Evolutionary conservation across 1,140 invertebrate genomes (phyloP), one percentile per base, ranked within the genome.

Genomic region (Drosophila athabasca): DNA sequence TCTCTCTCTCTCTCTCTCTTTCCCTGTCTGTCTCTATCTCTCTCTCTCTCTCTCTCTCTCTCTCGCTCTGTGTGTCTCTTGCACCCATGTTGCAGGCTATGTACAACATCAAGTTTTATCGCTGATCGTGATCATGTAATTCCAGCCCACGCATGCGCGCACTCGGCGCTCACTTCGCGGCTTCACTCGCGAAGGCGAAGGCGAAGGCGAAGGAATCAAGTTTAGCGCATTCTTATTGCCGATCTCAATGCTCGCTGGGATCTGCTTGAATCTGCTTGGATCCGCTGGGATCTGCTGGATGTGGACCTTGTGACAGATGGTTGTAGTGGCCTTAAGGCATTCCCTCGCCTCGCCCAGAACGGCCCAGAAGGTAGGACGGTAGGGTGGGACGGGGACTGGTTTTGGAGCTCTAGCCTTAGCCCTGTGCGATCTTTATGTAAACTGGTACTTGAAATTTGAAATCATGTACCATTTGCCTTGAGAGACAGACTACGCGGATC

Each of bases 71-170:
- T 55, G 17, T 8, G 45, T 55, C 45, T 19, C 44, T 50, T 44
- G 48, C 67, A 44, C 44, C 53, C 64, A 79, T 84, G 80, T 84
- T 67, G 62, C 67, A 48, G 60, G 71, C 79, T 88, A 88, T 89
- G 84, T 88, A 83, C 87, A 90, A 90, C 88, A 90, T 90, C 88
- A 90, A 90, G 89, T 90, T 90, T 90, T 90, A 90, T 90, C 88
- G 88, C 80, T 90, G 87, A 90, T 90, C 88, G 88, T 90, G 88
- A 90, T 90, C 88, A 89, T 90, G 88, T 90, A 90, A 90, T 90
- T 90, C 84, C 88, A 90, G 83, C 88, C 88, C 88, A 90, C 88
- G 88, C 88, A 90, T 90, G 89, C 79, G 84, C 80, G 84, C 80
- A 78, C 79, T 85, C 85, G 76, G 80, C 77, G 76, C 76, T 79